Conservation (phyloP, 2,888 invertebrate species). For the Agonopterix arenella region DNA sequence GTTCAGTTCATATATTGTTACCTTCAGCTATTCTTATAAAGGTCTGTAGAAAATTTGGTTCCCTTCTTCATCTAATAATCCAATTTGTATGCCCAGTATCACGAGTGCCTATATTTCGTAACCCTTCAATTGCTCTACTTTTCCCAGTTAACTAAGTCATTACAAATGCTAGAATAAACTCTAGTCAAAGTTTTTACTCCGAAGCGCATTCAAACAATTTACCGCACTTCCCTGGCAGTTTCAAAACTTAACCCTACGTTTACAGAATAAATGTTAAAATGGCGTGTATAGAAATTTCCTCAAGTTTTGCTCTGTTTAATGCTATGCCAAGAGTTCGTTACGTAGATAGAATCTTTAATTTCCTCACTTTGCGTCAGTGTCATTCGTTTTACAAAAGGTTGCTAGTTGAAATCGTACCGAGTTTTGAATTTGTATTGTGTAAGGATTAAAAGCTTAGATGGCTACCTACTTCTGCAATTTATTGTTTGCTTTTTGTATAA, state of each 20-base stretch:
- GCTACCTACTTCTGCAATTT: no score
- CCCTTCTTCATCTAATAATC: no score
- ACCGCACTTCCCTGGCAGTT: conserved; percentile 13
- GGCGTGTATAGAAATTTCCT: conserved; percentile 9
- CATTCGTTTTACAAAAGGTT: conserved; percentile 35
- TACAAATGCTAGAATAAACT: conserved; percentile 6
- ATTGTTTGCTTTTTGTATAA: no score
- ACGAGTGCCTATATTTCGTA: not conserved
- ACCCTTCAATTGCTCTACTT: not conserved
- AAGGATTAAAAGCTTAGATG: conserved; percentile 17
- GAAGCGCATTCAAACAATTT: conserved; percentile 11
- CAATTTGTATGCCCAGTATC: no score
- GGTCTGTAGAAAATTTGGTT: no score
- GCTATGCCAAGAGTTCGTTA: conserved; percentile 50
- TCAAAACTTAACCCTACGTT: conserved; percentile 8
- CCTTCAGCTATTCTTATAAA: no score
- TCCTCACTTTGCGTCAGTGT: conserved; percentile 48
- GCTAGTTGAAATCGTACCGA: conserved; percentile 26
- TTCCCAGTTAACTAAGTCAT: conserved; percentile 2
- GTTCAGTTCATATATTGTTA: no score
- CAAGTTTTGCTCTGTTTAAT: conserved; percentile 40
- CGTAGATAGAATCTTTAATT: conserved; percentile 69
- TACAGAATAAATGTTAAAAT: conserved; percentile 16
- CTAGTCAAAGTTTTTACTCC: conserved; percentile 12
- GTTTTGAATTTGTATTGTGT: conserved; percentile 29